phyloP scores from a whole-genome alignment of 2,888 invertebrate genomes.

The Ariolimax columbianus region DNA sequence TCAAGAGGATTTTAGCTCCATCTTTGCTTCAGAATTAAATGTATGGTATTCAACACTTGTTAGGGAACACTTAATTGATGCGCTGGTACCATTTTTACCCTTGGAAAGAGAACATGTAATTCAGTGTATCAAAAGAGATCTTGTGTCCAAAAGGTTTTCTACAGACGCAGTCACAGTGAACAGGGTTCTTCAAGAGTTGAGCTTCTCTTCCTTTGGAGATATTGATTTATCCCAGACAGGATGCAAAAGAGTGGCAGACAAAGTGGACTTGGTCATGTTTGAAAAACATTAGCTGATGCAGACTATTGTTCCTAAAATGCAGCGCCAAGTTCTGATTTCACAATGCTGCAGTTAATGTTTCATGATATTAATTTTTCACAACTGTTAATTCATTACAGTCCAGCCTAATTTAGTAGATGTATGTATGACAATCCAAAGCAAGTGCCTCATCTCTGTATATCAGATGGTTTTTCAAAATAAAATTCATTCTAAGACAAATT shows the following conservation, averaged over 20 bases:
- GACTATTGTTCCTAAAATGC: too few species aligned
- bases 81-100: conserved; percentile 72
- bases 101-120: conserved; percentile 68
- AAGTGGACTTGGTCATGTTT: conserved; percentile 62
- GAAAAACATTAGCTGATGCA: not conserved
- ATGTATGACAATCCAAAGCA: too few species aligned
- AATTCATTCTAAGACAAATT: too few species aligned
- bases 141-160: conserved; percentile 61
- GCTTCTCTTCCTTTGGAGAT: conserved; percentile 62
- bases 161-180: conserved; percentile 58
- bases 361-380: too few species aligned
- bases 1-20: conserved; percentile 56
- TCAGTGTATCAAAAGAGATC: conserved; percentile 68
- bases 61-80: conserved; percentile 59
- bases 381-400: too few species aligned
- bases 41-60: conserved; percentile 65
- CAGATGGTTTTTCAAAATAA: too few species aligned
- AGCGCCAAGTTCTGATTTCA: too few species aligned
- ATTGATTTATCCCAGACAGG: conserved; percentile 69
- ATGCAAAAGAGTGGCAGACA: conserved; percentile 72
- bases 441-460: too few species aligned
- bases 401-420: too few species aligned
- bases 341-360: too few species aligned
- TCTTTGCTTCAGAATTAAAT: conserved; percentile 51
- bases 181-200: conserved; percentile 64